Base-by-base conservation (phyloP, 2,113 vertebrate species). In the Ceyx melanurus region DNA sequence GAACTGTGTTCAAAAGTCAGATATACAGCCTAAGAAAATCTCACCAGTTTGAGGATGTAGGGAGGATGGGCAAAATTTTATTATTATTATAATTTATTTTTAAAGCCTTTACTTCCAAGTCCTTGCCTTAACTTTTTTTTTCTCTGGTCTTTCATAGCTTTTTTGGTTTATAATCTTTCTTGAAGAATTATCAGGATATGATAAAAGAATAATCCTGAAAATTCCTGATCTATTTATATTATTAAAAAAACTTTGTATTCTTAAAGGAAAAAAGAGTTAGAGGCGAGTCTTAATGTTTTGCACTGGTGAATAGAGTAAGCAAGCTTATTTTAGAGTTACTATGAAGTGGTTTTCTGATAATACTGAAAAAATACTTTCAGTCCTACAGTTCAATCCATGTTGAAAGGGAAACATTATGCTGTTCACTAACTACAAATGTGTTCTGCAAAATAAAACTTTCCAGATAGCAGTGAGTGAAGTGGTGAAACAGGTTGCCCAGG, bases 111-210 rank as follows among this genome's bases (percentile, higher is more conserved):
- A 23, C 23, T 51, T 65, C 10, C 1, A 4, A 56, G 60, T 43
- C 26, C 50, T 72, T 86, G n/a, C 22, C 22, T 68, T 75, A 40
- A 53, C 13, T 7, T 89, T 77, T 82, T 77, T 13, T 7, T 89
- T 77, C 79, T 67, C 15, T 60, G 20, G n/a, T 72, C 3, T 79
- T 89, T 60, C 10, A 9, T 72, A 84, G 22, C 8, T 78, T 90
- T 85, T 75, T 53, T 25, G 18, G 75, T 81, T 16, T n/a, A 19
- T 86, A 64, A 64, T 40, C 26, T 76, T 92, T 42, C 35, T 93
- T 60, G 22, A 90, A 74, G 46, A 51, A 53, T 64, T 28, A 80
- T 33, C 13, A 53, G 33, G 37, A 31, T 50, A 8, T 23, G 15
- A n/a, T 58, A 58, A 80, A 73, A 51, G 17, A 74, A 48, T 43